Conservation (phyloP, 2,797 vertebrate species). For the Mionectes olivaceus region DNA sequence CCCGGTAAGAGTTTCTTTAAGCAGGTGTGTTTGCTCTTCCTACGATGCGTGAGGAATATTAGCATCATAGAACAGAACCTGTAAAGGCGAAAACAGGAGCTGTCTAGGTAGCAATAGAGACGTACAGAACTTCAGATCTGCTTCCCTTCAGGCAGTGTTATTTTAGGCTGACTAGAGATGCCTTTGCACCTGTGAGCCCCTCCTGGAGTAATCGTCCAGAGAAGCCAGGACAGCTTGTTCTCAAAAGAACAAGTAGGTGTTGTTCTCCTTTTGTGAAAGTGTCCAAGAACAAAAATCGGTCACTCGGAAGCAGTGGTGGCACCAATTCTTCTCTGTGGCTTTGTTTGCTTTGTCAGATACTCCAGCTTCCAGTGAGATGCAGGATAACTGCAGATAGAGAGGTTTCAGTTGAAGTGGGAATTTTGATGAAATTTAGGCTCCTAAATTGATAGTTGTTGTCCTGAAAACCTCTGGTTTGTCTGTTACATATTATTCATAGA, state of each 20-base stretch:
- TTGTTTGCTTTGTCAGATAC: not conserved
- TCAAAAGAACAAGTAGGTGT: not conserved
- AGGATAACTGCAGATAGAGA: not conserved
- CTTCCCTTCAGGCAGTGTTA: not conserved
- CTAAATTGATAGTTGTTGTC: not conserved
- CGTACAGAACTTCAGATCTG: not conserved
- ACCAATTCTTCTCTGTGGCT: not conserved
- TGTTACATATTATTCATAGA: not conserved
- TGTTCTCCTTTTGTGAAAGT: not conserved
- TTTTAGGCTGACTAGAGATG: not conserved
- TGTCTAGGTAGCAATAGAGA: not conserved
- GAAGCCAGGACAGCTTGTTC: not conserved
- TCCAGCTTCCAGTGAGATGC: not conserved
- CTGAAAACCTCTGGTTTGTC: not conserved
- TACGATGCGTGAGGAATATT: not conserved
- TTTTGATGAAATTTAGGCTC: not conserved
- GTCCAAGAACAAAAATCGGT: not conserved
- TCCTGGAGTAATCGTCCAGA: not conserved
- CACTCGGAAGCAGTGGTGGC: not conserved
- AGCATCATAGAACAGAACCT: not conserved
- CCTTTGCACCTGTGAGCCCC: not conserved
- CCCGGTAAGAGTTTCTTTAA: not conserved
- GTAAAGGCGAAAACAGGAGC: not conserved
- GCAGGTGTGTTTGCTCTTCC: not conserved
- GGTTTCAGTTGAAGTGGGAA: not conserved